Evolutionary conservation across 92 coral and sea anemone genomes (phyloP).

Genomic region (Bergia puertoricense): DNA sequence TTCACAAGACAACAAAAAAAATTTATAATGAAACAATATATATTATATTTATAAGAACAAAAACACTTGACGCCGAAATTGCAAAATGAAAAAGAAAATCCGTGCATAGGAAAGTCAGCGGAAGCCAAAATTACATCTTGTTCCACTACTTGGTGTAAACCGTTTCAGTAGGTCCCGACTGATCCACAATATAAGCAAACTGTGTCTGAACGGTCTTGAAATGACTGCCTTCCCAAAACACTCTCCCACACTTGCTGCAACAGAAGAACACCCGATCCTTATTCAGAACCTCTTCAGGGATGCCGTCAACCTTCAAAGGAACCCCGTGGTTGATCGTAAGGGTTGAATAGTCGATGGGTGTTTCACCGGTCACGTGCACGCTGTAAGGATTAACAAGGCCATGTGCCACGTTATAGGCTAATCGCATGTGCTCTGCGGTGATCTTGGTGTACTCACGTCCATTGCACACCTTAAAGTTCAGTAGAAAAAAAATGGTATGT

Average conservation of each 20-base stretch:
- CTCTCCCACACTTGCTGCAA: constrained; percentile 84
- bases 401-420: constrained; percentile 63
- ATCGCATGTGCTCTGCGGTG: constrained; percentile 65
- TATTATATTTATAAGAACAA: too few species aligned
- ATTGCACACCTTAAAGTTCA: constrained; percentile 72
- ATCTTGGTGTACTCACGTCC: constrained; percentile 77
- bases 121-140: background rate
- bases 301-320: constrained; percentile 68
- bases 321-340: constrained; percentile 72
- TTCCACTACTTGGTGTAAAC: background rate
- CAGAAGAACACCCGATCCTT: constrained; percentile 76
- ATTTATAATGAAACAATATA: too few species aligned
- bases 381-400: constrained; percentile 51
- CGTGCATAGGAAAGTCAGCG: too few species aligned
- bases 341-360: constrained; percentile 69
- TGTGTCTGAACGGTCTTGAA: constrained; percentile 78
- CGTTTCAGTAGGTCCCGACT: background rate
- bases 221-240: constrained; percentile 99
- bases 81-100: too few species aligned
- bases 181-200: constrained; percentile 75
- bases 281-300: constrained; percentile 74
- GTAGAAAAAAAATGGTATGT: background rate
- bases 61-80: too few species aligned
- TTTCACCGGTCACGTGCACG: constrained; percentile 41
- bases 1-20: too few species aligned